Conservation (phyloP, 2,888 invertebrate genomes). For the Eupithecia insigniata region DNA sequence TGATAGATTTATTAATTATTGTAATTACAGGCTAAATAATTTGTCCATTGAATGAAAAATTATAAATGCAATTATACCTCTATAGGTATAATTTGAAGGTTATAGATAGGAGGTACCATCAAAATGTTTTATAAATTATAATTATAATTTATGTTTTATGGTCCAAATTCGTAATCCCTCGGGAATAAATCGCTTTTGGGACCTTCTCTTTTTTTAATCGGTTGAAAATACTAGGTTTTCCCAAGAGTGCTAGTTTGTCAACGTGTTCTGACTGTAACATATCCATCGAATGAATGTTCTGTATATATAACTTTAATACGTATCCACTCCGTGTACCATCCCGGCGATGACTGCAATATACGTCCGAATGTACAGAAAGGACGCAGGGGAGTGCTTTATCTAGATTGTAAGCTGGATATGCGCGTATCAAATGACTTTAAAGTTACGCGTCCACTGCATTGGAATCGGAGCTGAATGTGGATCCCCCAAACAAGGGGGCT, state of each 20-base stretch:
- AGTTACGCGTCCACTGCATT: too few species aligned
- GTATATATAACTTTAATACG: constrained; percentile 7
- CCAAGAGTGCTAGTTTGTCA: background rate
- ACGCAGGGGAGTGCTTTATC: constrained; percentile 57
- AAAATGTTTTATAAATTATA: too few species aligned
- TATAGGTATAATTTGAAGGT: too few species aligned
- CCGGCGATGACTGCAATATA: constrained; percentile 57
- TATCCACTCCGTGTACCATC: constrained; percentile 44
- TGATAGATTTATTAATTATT: too few species aligned
- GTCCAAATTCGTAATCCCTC: background rate
- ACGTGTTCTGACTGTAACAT: constrained; percentile 4
- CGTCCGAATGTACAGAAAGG: constrained; percentile 51
- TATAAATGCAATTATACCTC: too few species aligned
- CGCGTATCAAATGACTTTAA: constrained; percentile 58
- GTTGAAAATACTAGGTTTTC: background rate
- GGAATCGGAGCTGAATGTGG: too few species aligned
- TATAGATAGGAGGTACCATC: too few species aligned
- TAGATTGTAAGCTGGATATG: constrained; percentile 55
- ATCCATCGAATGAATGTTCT: background rate
- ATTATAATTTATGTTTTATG: background rate
- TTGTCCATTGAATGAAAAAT: background rate
- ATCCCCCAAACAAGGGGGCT: too few species aligned
- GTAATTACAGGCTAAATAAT: background rate
- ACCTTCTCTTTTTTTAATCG: background rate
- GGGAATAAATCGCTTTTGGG: background rate